Percentiles rank a stretch among this genome's conserved stretches.
Conservation (phyloP, 1,140 invertebrate genomes). For the Drosophila ercepeae region DNA sequence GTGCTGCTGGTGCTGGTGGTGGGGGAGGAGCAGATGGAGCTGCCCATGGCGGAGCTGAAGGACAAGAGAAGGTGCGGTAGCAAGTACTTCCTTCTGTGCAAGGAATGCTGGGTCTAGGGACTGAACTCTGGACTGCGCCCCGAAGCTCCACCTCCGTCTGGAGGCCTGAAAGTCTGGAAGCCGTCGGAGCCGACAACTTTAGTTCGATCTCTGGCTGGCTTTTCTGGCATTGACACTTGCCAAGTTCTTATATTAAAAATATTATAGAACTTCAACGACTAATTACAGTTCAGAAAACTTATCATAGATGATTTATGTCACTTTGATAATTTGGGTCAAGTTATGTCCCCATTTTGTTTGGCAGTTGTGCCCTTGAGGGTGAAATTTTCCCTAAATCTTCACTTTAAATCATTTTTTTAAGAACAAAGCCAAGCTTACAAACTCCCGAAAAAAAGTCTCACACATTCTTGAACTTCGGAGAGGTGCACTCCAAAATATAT, state of each 20-base stretch:
- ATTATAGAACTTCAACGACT: neutral
- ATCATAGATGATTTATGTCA: neutral
- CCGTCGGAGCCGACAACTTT: constrained; percentile 14
- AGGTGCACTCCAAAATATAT: neutral
- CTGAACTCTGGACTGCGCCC: constrained; percentile 59
- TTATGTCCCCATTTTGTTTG: neutral
- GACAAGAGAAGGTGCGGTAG: constrained; percentile 38
- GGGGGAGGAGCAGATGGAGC: constrained; percentile 7
- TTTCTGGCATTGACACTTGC: constrained; percentile 42
- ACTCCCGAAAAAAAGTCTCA: neutral
- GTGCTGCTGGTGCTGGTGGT: constrained; percentile 4
- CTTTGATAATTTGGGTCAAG: neutral
- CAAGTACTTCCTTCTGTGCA: constrained; percentile 64
- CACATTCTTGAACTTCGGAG: neutral
- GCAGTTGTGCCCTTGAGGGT: neutral
- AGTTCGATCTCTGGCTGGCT: constrained; percentile 6
- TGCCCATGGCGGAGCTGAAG: constrained; percentile 10
- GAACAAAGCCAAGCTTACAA: too few species aligned
- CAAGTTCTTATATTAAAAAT: neutral
- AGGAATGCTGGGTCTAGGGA: constrained; percentile 51
- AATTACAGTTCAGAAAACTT: neutral
- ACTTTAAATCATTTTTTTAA: neutral
- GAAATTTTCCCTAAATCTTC: neutral
- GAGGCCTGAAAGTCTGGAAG: constrained; percentile 40
- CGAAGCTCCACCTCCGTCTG: constrained; percentile 71